Conservation (phyloP, 2,888 invertebrate genomes). For the Agrotis ipsilon region DNA sequence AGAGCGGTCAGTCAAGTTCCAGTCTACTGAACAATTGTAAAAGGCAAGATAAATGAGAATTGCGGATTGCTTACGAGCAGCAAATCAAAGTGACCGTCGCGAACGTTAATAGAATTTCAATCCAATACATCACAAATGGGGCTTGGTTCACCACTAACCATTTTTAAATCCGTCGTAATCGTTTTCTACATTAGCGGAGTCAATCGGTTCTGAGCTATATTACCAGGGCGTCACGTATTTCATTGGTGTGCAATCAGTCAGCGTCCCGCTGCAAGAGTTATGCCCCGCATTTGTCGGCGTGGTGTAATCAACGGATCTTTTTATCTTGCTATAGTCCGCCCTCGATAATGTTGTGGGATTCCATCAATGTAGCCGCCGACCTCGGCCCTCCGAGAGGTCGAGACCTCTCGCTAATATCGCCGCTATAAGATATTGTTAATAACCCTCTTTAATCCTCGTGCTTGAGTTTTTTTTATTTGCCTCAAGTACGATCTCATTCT, state of each 20-base stretch:
- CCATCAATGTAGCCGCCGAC: slow-evolving; percentile 59
- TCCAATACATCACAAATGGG: slow-evolving; percentile 65
- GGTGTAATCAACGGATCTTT: slow-evolving; percentile 76
- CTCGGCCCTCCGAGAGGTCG: slow-evolving; percentile 53
- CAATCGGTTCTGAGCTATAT: slow-evolving; percentile 60
- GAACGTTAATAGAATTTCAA: slow-evolving; percentile 60
- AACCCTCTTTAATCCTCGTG: slow-evolving; percentile 51
- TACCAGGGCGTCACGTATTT: slow-evolving; percentile 66
- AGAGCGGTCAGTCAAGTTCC: slow-evolving; percentile 27
- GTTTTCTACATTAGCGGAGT: slow-evolving; percentile 57
- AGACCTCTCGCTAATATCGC: slow-evolving; percentile 46
- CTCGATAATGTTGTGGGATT: slow-evolving; percentile 62
- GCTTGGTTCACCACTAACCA: slow-evolving; percentile 64
- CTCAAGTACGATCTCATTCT: slow-evolving; percentile 42
- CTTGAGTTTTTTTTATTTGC: slow-evolving; percentile 44
- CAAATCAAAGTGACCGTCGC: slow-evolving; percentile 50
- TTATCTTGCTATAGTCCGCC: slow-evolving; percentile 68
- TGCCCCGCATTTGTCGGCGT: slow-evolving; percentile 77
- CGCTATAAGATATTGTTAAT: slow-evolving; percentile 57
- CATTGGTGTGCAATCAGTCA: slow-evolving; percentile 64
- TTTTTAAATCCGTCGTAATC: slow-evolving; percentile 67
- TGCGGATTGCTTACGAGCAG: slow-evolving; percentile 34
- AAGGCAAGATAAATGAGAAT: slow-evolving; percentile 37
- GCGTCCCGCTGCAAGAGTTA: slow-evolving; percentile 71
- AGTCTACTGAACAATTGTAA: slow-evolving; percentile 28